A percentile compares a stretch with the other conserved stretches of the same genome.
Evolutionary conservation across 2,888 invertebrate genomes (phyloP).

Genomic region (Gymnosoma rotundatum): DNA sequence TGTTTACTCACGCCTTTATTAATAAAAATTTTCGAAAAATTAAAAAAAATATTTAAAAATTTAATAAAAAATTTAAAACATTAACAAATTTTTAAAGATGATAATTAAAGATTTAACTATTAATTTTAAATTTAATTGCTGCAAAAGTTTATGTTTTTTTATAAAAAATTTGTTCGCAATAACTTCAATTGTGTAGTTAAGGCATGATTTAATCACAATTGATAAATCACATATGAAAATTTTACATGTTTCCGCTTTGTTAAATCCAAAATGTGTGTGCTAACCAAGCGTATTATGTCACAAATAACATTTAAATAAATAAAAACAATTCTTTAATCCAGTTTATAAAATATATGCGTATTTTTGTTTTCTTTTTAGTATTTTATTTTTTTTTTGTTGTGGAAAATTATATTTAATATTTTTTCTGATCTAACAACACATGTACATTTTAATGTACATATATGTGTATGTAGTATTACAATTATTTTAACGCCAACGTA

Average conservation of each 20-base stretch:
- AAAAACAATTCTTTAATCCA: constrained; percentile 33
- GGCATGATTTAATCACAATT: constrained; percentile 30
- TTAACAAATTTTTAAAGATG: too few species aligned
- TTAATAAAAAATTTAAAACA: too few species aligned
- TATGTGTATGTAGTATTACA: too few species aligned
- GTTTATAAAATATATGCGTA: constrained; percentile 5
- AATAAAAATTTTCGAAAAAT: too few species aligned
- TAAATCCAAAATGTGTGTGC: constrained; percentile 17
- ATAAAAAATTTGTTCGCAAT: not conserved
- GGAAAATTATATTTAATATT: not conserved
- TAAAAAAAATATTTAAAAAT: too few species aligned
- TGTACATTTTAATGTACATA: not conserved
- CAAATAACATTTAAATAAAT: constrained; percentile 37
- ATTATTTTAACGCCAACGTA: too few species aligned
- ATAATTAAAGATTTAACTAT: too few species aligned
- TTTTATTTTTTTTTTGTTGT: not conserved
- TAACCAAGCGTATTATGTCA: constrained; percentile 48
- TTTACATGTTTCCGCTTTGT: constrained; percentile 59
- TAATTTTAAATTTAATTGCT: too few species aligned
- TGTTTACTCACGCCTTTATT: too few species aligned
- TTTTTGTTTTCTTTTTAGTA: constrained; percentile 20
- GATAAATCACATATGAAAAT: constrained; percentile 50
- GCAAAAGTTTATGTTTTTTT: too few species aligned
- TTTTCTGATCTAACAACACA: not conserved
- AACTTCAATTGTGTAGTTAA: constrained; percentile 8